Base-by-base conservation (phyloP, 2,797 vertebrate species). In the Triplophysa bombifrons region DNA sequence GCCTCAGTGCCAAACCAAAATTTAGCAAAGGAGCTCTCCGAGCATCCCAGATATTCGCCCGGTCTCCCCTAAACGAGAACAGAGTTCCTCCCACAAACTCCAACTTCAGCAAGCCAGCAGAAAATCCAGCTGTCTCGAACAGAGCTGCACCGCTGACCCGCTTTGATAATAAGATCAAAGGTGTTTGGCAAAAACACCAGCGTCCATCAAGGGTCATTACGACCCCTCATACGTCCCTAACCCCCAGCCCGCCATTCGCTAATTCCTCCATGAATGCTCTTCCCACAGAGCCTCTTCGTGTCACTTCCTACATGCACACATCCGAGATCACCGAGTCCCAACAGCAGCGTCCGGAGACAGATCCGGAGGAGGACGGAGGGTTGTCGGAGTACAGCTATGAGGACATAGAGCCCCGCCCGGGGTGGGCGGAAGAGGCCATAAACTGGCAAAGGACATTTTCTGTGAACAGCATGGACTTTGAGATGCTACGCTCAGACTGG, bases 381-480 rank as follows among this genome's bases (percentile, higher is more conserved):
- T 65, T 95, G 4, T 95, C 93, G 0, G 95, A 95, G 79, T 96
- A 95, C 50, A 94, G 92, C 72, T 96, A 96, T 0, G 96, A 96
- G 86, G 91, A 90, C 0, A 81, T 94, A 0, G 96, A 96, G 85
- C 92, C 93, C 13, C 92, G 94, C 17, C 96, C 93, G 0, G 93
- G 92, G 77, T 99, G 97, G 98, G 95, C 92, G 0, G 97, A 98
- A 89, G 98, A 97, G 34, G 94, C 96, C 88, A 98, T 99, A 82
- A 95, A 99, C 89, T 99, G 98, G 98, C 97, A 98, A 90, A 93
- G 98, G 82, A 99, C 98, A 0, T 99, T 99, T 92, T 98, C 97
- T 0, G 96, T 99, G 79, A 96, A 97, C 80, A 93, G 96, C 0
- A 92, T 98, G 93, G 98, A 99, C 90, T 99, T 99, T 0, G 97